Base-by-base conservation (phyloP, 2,113 vertebrate species). In the Colinus virginianus region DNA sequence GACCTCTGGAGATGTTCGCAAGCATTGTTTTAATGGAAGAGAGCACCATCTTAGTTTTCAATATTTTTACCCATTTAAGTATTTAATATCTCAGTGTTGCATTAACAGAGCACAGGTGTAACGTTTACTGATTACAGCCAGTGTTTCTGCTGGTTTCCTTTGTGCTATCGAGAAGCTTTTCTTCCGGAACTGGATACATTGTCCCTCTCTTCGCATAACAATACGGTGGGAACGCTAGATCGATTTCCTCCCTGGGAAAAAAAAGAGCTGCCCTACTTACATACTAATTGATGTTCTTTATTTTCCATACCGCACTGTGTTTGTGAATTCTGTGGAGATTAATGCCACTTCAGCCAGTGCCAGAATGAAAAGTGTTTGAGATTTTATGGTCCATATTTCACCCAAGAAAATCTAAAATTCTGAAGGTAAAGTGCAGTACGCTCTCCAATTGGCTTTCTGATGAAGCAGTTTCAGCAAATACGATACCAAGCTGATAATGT, bases 231-330 rank as follows among this genome's bases (percentile, higher is more conserved):
- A 68, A 53, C 63, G 58, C 78, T 78, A 78, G 70, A 83, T 86
- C 16, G 15, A 1, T 93, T 69, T 84, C 78, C 62, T 58, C 30
- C 4, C 26, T 9, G 55, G 5, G 13, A 14, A 30, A 53, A 58
- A 48, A 56, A 48, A 70, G 53, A 89, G 12, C 79, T 79, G 71
- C 16, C 1, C 40, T 88, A 56, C 34, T 77, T 91, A 76, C 75
- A 26, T 93, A 43, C 45, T 71, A 77, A 67, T 75, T 34, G 49
- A 11, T 21, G 78, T 13, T 45, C 55, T 91, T 94, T 90, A n/a
- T 88, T 51, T 88, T 95, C 40, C 13, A 6, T 68, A 48, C 92
- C 22, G 16, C 13, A 46, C 8, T 80, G 11, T 81, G 10, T 81
- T 51, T 83, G 46, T 59, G 22, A 82, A 87, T 88, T 88, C 40